Conservation (phyloP, 2,113 vertebrate genomes). For the Ictalurus punctatus region DNA sequence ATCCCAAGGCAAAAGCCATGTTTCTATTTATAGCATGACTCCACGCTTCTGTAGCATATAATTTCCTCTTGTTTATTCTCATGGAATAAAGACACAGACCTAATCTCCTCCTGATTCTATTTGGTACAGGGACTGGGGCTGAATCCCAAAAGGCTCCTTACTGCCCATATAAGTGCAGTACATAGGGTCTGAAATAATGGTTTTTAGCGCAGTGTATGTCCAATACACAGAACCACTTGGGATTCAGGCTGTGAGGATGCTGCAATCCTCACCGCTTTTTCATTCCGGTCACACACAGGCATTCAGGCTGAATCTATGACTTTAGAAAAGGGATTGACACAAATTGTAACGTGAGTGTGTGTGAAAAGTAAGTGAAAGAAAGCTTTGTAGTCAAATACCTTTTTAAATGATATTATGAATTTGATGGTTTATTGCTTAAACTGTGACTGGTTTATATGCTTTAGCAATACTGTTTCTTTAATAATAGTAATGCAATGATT, state of each 20-base stretch:
- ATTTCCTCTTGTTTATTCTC: conserved; percentile 73
- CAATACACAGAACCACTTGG: conserved; percentile 28
- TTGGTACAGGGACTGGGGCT: neutral
- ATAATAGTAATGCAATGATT: neutral
- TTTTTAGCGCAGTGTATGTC: conserved; percentile 19
- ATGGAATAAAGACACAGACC: conserved; percentile 48
- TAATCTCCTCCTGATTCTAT: conserved; percentile 53
- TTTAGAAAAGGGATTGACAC: conserved; percentile 26
- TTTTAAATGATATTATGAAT: neutral
- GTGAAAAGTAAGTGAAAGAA: conserved; percentile 16
- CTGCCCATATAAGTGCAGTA: conserved; percentile 21
- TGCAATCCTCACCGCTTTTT: conserved; percentile 52
- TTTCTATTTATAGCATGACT: conserved; percentile 70
- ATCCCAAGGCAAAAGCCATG: conserved; percentile 61
- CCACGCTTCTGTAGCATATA: conserved; percentile 64
- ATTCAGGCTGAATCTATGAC: conserved; percentile 20
- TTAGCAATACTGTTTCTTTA: neutral
- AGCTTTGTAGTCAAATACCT: neutral
- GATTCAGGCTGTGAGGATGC: conserved; percentile 36
- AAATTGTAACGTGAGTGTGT: conserved; percentile 1
- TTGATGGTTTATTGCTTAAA: neutral
- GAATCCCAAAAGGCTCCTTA: conserved; percentile 22
- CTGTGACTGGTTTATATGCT: neutral
- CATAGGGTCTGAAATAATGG: conserved; percentile 25
- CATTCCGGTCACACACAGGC: conserved; percentile 35